Evolutionary conservation across 2,888 invertebrate genomes (phyloP).

Genomic region (Neoaliturus tenellus): DNA sequence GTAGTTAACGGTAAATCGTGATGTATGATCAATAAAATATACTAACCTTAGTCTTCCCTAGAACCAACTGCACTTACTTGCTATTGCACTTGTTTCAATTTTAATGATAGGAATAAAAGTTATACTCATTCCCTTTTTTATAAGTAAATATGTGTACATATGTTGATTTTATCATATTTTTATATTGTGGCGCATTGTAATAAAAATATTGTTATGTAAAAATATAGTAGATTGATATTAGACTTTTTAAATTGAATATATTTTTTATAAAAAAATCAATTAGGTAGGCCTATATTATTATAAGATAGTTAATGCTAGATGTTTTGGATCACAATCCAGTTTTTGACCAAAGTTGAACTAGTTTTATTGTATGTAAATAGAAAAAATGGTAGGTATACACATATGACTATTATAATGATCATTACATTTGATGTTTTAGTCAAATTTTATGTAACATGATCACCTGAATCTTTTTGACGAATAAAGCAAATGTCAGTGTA

Average conservation of each 20-base stretch:
- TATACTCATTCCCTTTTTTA: not conserved
- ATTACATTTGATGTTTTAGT: no score
- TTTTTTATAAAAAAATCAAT: not conserved
- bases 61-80: no score
- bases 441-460: no score
- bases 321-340: not conserved
- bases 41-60: no score
- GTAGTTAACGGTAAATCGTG: not conserved
- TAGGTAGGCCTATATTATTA: not conserved
- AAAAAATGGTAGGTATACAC: no score
- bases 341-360: constrained; percentile 1
- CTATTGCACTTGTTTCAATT: not conserved
- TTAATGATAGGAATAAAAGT: not conserved
- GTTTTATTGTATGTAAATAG: not conserved
- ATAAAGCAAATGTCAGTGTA: no score
- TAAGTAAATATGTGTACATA: not conserved
- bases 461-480: no score
- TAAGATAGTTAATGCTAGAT: not conserved
- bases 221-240: not conserved
- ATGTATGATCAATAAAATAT: no score
- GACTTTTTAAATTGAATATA: not conserved
- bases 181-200: not conserved
- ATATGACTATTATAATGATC: no score
- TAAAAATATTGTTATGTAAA: not conserved
- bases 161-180: not conserved